Percentiles rank a stretch among this genome's conserved stretches.
phyloP scores from a whole-genome alignment of 2,888 invertebrate species.

The Lomographa bimaculata region DNA sequence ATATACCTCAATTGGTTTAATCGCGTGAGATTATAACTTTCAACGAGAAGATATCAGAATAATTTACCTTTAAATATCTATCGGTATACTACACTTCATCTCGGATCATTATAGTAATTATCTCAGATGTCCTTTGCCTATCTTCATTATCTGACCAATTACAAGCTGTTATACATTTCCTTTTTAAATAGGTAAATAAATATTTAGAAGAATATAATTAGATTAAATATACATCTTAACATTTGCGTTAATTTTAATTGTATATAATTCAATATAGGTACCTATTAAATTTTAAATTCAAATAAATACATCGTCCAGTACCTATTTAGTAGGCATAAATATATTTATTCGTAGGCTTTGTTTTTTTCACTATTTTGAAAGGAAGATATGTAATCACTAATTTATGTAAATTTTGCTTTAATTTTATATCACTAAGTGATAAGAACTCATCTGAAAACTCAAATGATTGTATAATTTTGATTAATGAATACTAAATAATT shows the following conservation, averaged over 20 bases:
- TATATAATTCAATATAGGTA: constrained; percentile 39
- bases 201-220: constrained; percentile 14
- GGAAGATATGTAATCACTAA: constrained; percentile 70
- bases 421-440: constrained; percentile 66
- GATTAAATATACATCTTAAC: constrained; percentile 29
- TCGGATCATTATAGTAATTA: no score
- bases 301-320: constrained; percentile 46
- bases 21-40: no score
- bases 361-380: constrained; percentile 47
- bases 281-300: constrained; percentile 28
- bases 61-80: no score
- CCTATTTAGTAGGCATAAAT: constrained; percentile 37
- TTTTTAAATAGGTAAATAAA: constrained; percentile 31
- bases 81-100: no score
- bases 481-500: constrained; percentile 48
- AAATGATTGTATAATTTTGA: constrained; percentile 39
- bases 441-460: constrained; percentile 42
- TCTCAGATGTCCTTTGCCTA: no score
- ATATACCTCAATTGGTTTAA: constrained; percentile 11
- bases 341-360: constrained; percentile 12
- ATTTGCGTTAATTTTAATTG: constrained; percentile 33
- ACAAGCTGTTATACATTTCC: constrained; percentile 15
- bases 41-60: no score
- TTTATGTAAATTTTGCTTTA: constrained; percentile 43
- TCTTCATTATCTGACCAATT: not conserved